A percentile compares a stretch with the other conserved stretches of the same genome.
Evolutionary conservation across 2,888 invertebrate genomes (phyloP).

Genomic region (Conchocele bisecta): DNA sequence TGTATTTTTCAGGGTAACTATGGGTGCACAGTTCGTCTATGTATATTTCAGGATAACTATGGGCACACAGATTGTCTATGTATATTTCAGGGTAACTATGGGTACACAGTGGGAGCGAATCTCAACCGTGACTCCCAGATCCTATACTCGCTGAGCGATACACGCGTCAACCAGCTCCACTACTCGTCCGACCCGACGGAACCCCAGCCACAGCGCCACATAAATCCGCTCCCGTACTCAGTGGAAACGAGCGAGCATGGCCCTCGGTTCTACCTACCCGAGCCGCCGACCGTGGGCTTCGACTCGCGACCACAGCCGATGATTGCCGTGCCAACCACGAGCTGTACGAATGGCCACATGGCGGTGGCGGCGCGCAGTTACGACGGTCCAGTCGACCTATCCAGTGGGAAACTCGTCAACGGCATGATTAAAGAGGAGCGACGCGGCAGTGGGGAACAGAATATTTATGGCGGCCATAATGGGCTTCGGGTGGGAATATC

Average conservation of each 20-base stretch:
- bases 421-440: conserved; percentile 62
- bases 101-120: conserved; percentile 67
- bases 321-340: conserved; percentile 49
- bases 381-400: conserved; percentile 76
- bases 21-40: too few species aligned
- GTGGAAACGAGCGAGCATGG: conserved; percentile 22
- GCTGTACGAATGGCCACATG: conserved; percentile 69
- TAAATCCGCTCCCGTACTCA: conserved; percentile 21
- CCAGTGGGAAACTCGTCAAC: conserved; percentile 67
- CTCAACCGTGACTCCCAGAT: conserved; percentile 50
- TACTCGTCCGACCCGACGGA: neutral
- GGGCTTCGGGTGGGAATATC: conserved; percentile 73
- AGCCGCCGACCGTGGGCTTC: conserved; percentile 31
- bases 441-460: conserved; percentile 33
- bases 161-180: conserved; percentile 28
- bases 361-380: conserved; percentile 66
- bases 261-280: conserved; percentile 35
- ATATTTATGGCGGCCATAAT: conserved; percentile 49
- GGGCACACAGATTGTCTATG: too few species aligned
- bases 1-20: too few species aligned
- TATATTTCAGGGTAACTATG: conserved; percentile 67
- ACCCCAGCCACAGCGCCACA: too few species aligned
- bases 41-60: too few species aligned
- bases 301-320: conserved; percentile 51
- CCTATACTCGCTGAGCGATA: conserved; percentile 37